Percentiles rank a stretch among this genome's conserved stretches.
These are phyloP conservation scores for Corynorhinus townsendii DNA, from an alignment of 2,113 vertebrate species.

Conservation along the genomic window DNA sequence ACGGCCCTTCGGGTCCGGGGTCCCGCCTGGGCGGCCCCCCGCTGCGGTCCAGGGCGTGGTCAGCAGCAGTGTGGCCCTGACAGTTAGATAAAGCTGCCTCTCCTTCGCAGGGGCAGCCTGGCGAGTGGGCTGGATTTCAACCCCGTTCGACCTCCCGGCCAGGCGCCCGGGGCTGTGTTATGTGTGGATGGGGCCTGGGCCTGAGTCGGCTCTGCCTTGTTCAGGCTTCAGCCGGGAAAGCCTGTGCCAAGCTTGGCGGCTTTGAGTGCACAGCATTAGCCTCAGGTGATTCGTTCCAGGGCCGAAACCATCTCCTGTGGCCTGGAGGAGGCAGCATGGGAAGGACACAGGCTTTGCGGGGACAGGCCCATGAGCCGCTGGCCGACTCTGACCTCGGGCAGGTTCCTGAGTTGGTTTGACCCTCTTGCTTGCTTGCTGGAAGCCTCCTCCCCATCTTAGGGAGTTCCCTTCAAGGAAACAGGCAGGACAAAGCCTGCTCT, in stretches of 20 bases:
- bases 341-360: not conserved
- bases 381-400: not conserved
- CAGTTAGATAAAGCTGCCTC: not conserved
- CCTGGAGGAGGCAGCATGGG: not conserved
- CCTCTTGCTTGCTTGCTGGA: not conserved
- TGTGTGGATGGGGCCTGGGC: not conserved
- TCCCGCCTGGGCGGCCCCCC: not conserved
- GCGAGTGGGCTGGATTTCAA: not conserved
- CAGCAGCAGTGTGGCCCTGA: fast-evolving
- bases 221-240: not conserved
- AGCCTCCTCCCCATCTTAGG: not conserved
- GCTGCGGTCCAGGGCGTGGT: fast-evolving
- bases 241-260: not conserved
- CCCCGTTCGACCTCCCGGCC: fast-evolving
- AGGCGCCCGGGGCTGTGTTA: fast-evolving
- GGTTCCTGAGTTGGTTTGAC: not conserved
- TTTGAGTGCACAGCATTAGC: not conserved
- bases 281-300: not conserved
- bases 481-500: not conserved
- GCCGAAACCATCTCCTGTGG: not conserved
- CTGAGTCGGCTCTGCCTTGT: not conserved
- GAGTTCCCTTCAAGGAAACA: not conserved
- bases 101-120: not conserved
- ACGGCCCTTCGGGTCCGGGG: too few relatives aligned
- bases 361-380: not conserved